phyloP scores from a whole-genome alignment of 2,797 vertebrate genomes.

The Myotis myotis region DNA sequence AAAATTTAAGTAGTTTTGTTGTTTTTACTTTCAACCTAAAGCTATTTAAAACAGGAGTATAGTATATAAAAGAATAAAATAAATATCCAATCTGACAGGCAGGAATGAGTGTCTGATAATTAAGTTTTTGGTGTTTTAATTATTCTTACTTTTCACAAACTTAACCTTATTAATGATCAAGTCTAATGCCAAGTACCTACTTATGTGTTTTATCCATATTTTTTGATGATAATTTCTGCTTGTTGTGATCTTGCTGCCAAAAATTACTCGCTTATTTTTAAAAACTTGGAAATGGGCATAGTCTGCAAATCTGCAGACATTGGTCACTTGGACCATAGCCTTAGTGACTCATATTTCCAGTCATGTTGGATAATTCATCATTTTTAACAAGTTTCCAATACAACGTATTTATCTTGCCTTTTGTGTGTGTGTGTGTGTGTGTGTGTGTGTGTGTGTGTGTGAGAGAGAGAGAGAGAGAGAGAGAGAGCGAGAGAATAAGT shows the following conservation, averaged over 20 bases:
- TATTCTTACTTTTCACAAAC: slow-evolving; percentile 44
- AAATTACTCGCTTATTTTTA: slow-evolving; percentile 60
- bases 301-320: slow-evolving; percentile 55
- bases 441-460: neutral
- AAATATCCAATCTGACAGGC: neutral
- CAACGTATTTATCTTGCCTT: slow-evolving; percentile 18
- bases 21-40: slow-evolving; percentile 52
- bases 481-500: no score
- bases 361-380: slow-evolving; percentile 52
- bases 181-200: slow-evolving; percentile 18
- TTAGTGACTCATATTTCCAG: slow-evolving; percentile 59
- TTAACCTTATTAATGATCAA: slow-evolving; percentile 48
- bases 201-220: slow-evolving; percentile 28
- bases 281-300: slow-evolving; percentile 57
- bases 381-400: slow-evolving; percentile 46
- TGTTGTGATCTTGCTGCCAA: slow-evolving; percentile 58
- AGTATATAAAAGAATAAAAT: slow-evolving; percentile 36
- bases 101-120: slow-evolving; percentile 43
- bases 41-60: slow-evolving; percentile 28
- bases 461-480: no score
- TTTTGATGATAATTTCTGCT: slow-evolving; percentile 67
- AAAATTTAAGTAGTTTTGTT: slow-evolving; percentile 61
- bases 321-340: slow-evolving; percentile 56
- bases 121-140: slow-evolving; percentile 39
- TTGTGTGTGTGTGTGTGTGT: neutral